Base-by-base conservation (phyloP, 2,888 invertebrate genomes). In the Gastracanthus pulcherrimus region DNA sequence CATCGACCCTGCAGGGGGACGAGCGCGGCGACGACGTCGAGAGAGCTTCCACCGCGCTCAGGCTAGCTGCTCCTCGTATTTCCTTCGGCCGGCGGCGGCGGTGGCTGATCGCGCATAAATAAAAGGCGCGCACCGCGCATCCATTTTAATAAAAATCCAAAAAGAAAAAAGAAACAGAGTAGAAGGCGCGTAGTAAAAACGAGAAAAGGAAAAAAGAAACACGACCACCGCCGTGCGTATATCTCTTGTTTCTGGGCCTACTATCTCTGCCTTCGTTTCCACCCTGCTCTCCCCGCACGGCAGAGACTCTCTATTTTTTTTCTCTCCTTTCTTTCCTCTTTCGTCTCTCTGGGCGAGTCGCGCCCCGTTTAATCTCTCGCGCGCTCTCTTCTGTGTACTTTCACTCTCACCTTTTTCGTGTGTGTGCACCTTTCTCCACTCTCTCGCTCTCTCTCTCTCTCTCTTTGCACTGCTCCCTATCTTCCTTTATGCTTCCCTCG, bases 381-480 rank as follows among this genome's bases (percentile, higher is more conserved):
- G n/a, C 19, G 16, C 45, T 4, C 7, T 13, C 13, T 4, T 16
- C 26, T 51, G 66, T 23, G 31, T 72, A 77, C 80, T 82, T 82
- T 82, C 80, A 82, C 82, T 82, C 80, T 80, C 74, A 38, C 34
- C 69, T 80, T 78, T 72, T 81, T 67, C 71, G 45, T 19, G n/a
- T 38, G 23, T 13, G 36, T 2, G 16, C 64, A 62, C 79, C 71
- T 79, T 69, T 72, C 69, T 69, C 67, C 64, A 34, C 71, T 36
- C 60, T 71, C 70, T 51, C 51, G n/a, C n/a, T n/a, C n/a, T n/a
- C n/a, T n/a, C n/a, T n/a, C n/a, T n/a, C n/a, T n/a, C n/a, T n/a
- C n/a, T n/a, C n/a, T n/a, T n/a, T n/a, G n/a, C n/a, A n/a, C n/a
- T 51, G 26, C 48, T 48, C 19, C 48, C 48, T 19, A 34, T 36